Conservation (phyloP, 2,888 invertebrate genomes). For the Heliconius cydno region DNA sequence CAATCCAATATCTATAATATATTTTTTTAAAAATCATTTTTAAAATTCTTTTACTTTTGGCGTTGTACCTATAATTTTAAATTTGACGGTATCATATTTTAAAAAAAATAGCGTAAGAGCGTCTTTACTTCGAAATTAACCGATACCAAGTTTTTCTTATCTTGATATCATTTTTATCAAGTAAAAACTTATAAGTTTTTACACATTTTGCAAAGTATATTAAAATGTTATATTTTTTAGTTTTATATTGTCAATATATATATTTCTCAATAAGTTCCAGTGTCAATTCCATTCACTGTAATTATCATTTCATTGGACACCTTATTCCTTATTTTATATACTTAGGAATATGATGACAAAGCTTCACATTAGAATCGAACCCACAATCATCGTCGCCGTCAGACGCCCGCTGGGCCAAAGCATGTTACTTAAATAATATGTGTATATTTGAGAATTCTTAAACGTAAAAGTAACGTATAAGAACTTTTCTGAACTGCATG, state of each 20-base stretch:
- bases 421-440: neutral
- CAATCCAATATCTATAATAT: too few relatives aligned
- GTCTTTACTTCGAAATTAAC: neutral
- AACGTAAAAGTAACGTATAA: neutral
- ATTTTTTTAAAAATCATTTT: too few relatives aligned
- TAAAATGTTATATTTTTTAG: neutral
- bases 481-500: slow-evolving; percentile 3
- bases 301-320: neutral
- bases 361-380: neutral
- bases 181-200: too few relatives aligned
- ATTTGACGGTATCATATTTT: too few relatives aligned
- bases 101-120: too few relatives aligned
- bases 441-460: neutral
- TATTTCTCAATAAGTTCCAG: neutral
- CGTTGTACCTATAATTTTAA: too few relatives aligned
- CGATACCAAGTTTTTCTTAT: neutral
- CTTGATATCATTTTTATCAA: neutral
- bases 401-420: neutral
- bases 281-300: neutral
- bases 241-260: neutral
- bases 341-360: neutral
- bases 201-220: too few relatives aligned
- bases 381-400: neutral
- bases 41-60: too few relatives aligned
- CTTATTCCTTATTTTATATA: too few relatives aligned